Conservation (phyloP, 1,140 invertebrate species). For the Drosophila lowei region DNA sequence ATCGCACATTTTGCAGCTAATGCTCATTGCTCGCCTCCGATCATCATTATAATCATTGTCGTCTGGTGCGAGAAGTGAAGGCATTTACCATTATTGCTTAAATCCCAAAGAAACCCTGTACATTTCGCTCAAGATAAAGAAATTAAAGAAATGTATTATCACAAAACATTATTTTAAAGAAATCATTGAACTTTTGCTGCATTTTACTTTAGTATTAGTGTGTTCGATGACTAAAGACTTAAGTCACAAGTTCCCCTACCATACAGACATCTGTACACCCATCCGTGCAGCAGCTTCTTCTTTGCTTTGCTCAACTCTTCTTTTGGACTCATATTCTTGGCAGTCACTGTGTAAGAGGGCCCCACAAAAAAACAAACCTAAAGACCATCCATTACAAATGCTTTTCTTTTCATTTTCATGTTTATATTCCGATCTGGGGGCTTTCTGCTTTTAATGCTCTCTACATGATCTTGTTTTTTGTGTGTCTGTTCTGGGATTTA, state of each 20-base stretch:
- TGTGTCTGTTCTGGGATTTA: conserved; percentile 36
- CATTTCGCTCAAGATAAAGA: too few relatives aligned
- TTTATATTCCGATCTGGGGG: conserved; percentile 60
- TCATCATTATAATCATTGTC: conserved; percentile 1
- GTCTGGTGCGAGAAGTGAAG: too few relatives aligned
- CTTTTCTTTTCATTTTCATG: conserved; percentile 62
- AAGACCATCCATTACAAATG: conserved; percentile 65
- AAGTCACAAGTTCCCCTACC: not conserved
- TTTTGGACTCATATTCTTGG: conserved; percentile 9
- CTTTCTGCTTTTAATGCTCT: conserved; percentile 51
- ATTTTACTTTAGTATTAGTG: not conserved
- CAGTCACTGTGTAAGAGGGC: conserved; percentile 3
- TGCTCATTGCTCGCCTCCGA: conserved; percentile 13
- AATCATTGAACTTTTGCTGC: not conserved
- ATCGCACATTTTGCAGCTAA: conserved; percentile 21
- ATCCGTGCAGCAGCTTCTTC: not conserved
- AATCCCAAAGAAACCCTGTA: not conserved
- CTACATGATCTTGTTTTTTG: conserved; percentile 70
- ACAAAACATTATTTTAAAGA: not conserved
- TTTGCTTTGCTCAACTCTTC: conserved; percentile 14
- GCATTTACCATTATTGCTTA: too few relatives aligned
- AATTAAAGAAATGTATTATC: too few relatives aligned
- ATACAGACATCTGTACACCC: not conserved
- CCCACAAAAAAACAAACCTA: conserved; percentile 8
- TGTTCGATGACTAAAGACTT: too few relatives aligned